Evolutionary conservation across 2,888 invertebrate species (phyloP), one percentile per base, ranked within the genome.

Genomic region (Noctua fimbriata): DNA sequence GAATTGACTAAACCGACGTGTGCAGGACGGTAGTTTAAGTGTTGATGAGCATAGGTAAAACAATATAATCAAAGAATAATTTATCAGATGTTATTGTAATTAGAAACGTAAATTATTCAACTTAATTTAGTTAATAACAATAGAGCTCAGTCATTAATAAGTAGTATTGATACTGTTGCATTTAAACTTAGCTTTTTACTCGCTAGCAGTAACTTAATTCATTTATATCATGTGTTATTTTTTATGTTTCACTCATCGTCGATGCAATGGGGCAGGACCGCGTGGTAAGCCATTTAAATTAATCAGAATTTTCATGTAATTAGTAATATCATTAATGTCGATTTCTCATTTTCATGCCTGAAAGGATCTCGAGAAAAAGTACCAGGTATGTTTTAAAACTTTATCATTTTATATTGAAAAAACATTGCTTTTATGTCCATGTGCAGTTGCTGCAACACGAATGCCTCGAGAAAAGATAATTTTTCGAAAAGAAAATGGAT

Each of bases 281-380:
- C 63, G 63, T 52, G 89, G 89, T 89, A 85, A 89, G 88, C 21
- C 28, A 79, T 77, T 79, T 63, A 21, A 66, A 55, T 44, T 47
- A 41, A 69, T 36, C 28, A 58, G 24, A 74, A 41, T 80, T 79
- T 80, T 70, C 21, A 69, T 76, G 66, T 75, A 66, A 65, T 72
- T 28, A 63, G 58, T 55, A 74, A 41, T 58, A 82, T 82, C 73
- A 89, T 88, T 82, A 87, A 82, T 89, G 83, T 86, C 77, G 83
- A 81, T 88, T 89, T 86, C 82, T 88, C 87, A 82, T 91, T 93
- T 93, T 90, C 91, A 92, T 92, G 91, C 92, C 77, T 79, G 12
- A 84, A 93, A 97, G 97, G 97, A 97, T 91, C 94, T 97, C 44
- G 88, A 93, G 85, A 93, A 92, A 89, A 91, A 92, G 84, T 93